A percentile compares a stretch with the other conserved stretches of the same genome.
phyloP scores from a whole-genome alignment of 2,113 vertebrate species.

The Peucedramus taeniatus region DNA sequence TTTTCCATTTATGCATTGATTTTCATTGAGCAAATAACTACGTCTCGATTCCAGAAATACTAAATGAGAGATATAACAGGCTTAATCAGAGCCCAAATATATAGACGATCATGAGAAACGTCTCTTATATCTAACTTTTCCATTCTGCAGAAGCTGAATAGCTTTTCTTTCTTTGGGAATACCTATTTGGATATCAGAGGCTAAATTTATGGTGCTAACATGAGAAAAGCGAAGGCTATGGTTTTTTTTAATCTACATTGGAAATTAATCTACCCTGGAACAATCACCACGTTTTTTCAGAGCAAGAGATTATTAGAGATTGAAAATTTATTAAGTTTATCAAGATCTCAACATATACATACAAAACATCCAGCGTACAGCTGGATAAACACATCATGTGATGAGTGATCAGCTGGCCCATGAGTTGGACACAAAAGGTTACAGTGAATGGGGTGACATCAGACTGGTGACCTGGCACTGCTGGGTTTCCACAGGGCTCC shows the following conservation, averaged over 20 bases:
- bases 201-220: neutral
- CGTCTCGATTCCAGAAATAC: neutral
- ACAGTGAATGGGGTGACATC: neutral
- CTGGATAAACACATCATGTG: neutral
- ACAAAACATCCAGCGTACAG: neutral
- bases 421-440: fast-evolving
- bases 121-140: neutral
- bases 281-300: neutral
- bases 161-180: neutral
- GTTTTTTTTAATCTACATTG: neutral
- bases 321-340: neutral
- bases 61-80: neutral
- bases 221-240: neutral
- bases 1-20: neutral
- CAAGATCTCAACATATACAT: neutral
- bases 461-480: neutral
- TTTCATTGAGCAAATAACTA: neutral
- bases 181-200: neutral
- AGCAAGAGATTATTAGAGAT: neutral
- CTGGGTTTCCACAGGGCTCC: fast-evolving
- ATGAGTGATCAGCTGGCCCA: neutral
- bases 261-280: neutral
- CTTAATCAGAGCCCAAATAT: neutral
- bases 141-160: neutral
- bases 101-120: neutral